phyloP scores from a whole-genome alignment of 2,797 vertebrate genomes.

The Pelodytes ibericus region DNA sequence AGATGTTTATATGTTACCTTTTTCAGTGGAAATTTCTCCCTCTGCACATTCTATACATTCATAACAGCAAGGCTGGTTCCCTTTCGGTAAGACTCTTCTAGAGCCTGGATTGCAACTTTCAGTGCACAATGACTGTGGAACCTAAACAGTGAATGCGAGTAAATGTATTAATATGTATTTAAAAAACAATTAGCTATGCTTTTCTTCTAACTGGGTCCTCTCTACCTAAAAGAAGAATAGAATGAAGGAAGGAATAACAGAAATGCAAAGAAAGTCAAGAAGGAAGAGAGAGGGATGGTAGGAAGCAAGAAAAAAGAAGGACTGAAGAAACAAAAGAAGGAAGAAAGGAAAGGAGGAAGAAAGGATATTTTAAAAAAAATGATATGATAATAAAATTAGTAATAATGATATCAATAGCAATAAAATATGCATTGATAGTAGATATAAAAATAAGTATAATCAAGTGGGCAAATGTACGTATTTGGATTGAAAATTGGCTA shows the following conservation, averaged over 20 bases:
- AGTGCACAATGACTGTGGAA: conserved; percentile 1
- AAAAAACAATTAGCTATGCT: background rate
- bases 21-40: conserved; percentile 8
- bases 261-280: background rate
- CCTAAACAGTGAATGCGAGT: background rate
- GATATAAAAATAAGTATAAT: too few species aligned
- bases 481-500: too few species aligned
- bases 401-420: too few species aligned
- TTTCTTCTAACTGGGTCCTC: background rate
- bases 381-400: too few species aligned
- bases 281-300: too few species aligned
- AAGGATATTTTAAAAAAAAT: too few species aligned
- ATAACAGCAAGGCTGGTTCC: conserved; percentile 6
- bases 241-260: background rate
- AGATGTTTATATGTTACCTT: conserved; percentile 1
- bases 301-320: too few species aligned
- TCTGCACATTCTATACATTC: conserved; percentile 1
- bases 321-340: too few species aligned
- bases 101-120: background rate
- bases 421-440: too few species aligned
- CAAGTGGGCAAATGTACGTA: too few species aligned
- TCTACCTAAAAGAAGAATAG: background rate
- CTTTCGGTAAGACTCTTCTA: background rate
- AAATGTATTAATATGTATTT: background rate
- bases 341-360: too few species aligned